A percentile compares a stretch with the other conserved stretches of the same genome.
phyloP scores from a whole-genome alignment of 1,140 invertebrate species.

The Camponotus pennsylvanicus region DNA sequence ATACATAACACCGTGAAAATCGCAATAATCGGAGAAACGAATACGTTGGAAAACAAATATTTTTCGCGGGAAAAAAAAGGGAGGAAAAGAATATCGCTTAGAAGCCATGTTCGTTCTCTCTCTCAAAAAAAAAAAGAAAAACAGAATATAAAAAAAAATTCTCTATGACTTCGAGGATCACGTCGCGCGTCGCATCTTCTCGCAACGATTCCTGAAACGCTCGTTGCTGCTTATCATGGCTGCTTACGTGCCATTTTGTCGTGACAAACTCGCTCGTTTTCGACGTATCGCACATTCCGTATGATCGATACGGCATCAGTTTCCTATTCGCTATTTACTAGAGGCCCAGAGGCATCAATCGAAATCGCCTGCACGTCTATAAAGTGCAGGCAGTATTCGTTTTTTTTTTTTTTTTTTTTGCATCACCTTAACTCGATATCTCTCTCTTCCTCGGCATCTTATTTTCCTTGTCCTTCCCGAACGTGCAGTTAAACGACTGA shows the following conservation, averaged over 20 bases:
- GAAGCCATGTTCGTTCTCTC: not conserved
- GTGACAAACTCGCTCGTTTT: conserved; percentile 31
- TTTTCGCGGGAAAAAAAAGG: not conserved
- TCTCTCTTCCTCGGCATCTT: not conserved
- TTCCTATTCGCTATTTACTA: conserved; percentile 51
- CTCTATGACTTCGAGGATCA: not conserved
- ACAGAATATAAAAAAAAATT: conserved; percentile 3
- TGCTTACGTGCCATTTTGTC: conserved; percentile 45
- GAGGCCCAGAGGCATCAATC: conserved; percentile 18
- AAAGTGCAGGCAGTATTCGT: not conserved
- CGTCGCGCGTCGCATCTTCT: not conserved
- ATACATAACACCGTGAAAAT: too few relatives aligned
- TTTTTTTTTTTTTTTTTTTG: conserved; percentile 23
- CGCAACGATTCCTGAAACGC: conserved; percentile 1
- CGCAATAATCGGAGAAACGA: not conserved
- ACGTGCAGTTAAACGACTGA: conserved; percentile 70
- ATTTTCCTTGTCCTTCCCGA: conserved; percentile 31
- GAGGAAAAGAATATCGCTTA: not conserved
- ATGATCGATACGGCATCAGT: conserved; percentile 39
- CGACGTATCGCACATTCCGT: conserved; percentile 34
- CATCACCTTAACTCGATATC: not conserved
- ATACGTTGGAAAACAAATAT: conserved; percentile 37
- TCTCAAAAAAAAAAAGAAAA: conserved; percentile 29
- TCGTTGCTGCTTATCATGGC: conserved; percentile 25
- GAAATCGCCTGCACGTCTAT: conserved; percentile 28